These are phyloP conservation scores for Tetrax tetrax DNA, from an alignment of 2,113 vertebrate species.

Conservation along the genomic window DNA sequence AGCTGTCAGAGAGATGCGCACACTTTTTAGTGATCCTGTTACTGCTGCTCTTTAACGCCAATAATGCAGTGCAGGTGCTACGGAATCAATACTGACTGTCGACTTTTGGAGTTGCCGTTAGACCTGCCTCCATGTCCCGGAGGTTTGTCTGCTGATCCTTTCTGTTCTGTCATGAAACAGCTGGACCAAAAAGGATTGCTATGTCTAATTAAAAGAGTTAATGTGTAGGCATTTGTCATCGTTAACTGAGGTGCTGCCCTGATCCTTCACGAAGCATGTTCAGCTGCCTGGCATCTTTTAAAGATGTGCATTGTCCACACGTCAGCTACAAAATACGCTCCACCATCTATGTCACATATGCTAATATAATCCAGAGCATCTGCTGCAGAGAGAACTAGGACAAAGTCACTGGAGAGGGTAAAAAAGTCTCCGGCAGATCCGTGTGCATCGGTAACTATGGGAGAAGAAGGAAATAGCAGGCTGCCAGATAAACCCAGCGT, in stretches of 20 bases:
- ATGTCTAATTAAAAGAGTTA: not conserved
- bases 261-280: not conserved
- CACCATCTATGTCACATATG: rapidly evolving
- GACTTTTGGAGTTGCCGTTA: rapidly evolving
- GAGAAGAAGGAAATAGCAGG: not conserved
- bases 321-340: not conserved
- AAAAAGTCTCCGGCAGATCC: not conserved
- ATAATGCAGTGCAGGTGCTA: too few species aligned
- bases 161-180: too few species aligned
- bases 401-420: not conserved
- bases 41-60: not conserved
- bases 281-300: not conserved
- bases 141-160: too few species aligned
- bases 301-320: too few species aligned
- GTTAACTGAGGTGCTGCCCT: not conserved
- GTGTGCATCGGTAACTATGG: not conserved
- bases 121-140: not conserved
- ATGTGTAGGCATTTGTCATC: not conserved
- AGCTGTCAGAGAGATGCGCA: rapidly evolving
- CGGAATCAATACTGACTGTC: too few species aligned
- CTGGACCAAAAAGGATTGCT: not conserved
- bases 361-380: not conserved
- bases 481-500: too few species aligned
- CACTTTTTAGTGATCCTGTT: rapidly evolving
- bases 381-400: not conserved